phyloP scores from a whole-genome alignment of 2,113 vertebrate genomes.

The Austrofundulus limnaeus region DNA sequence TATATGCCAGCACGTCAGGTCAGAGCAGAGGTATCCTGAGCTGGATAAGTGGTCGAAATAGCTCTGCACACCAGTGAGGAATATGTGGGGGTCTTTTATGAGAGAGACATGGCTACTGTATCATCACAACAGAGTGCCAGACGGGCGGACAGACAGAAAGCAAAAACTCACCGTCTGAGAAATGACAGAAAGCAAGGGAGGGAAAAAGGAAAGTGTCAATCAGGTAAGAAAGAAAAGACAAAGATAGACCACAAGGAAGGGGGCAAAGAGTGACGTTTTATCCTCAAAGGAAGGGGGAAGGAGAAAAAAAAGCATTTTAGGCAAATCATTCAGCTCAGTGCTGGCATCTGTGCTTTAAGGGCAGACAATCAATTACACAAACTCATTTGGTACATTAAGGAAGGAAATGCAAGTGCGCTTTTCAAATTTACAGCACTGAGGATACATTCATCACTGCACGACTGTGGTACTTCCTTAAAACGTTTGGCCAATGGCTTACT shows the following conservation, averaged over 20 bases:
- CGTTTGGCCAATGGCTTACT: conserved; percentile 14
- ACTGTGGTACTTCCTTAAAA: conserved; percentile 17
- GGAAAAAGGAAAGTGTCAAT: conserved; percentile 87
- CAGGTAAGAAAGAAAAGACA: conserved; percentile 72
- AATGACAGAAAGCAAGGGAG: conserved; percentile 71
- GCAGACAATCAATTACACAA: conserved; percentile 52
- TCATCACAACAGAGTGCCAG: conserved; percentile 58
- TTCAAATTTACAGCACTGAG: conserved; percentile 24
- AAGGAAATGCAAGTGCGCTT: conserved; percentile 35
- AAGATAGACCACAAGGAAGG: conserved; percentile 57
- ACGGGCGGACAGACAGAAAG: conserved; percentile 50
- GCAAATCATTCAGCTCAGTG: conserved; percentile 56
- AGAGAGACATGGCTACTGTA: conserved; percentile 68
- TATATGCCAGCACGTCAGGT: conserved; percentile 13
- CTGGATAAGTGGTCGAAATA: conserved; percentile 36
- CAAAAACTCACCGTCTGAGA: conserved; percentile 78
- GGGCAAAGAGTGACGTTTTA: conserved; percentile 29
- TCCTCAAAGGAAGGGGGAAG: conserved; percentile 6
- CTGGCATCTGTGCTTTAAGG: conserved; percentile 48
- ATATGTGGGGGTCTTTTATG: conserved; percentile 76
- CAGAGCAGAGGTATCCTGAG: conserved; percentile 9
- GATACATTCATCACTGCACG: conserved; percentile 25
- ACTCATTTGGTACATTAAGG: conserved; percentile 51
- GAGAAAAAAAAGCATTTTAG: conserved; percentile 36
- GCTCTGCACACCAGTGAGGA: conserved; percentile 18